Base-by-base conservation (phyloP, 2,797 vertebrate species). In the Rhadinocentrus ornatus region DNA sequence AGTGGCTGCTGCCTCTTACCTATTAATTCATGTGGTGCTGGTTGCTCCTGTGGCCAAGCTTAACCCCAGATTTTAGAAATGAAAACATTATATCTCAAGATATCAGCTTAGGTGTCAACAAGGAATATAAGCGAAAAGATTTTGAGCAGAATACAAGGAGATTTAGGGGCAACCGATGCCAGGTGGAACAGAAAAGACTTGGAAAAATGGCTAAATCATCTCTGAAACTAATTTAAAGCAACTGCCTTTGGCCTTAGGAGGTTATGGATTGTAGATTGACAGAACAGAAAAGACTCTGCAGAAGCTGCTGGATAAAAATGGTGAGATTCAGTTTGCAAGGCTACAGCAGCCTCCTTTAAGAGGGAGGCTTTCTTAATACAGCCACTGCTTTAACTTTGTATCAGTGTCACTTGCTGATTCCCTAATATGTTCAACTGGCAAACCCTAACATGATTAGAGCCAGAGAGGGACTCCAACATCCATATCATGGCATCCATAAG, bases 1-100 rank as follows among this genome's bases (percentile, higher is more conserved):
- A 93, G 91, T 92, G 90, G 88, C 81, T 81, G 32, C 82, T 69
- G 87, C 81, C 89, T 87, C 85, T 86, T 88, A 84, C 86, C 88
- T 87, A 91, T 91, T 88, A 88, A 90, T 91, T 90, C 86, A 84
- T 86, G 84, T 84, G 80, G 75, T 75, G 66, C 82, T 66, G 76
- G 77, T 79, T 54, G 76, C 54, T 81, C 71, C 86, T 66, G 57
- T 69, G 57, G 84, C 83, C 75, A 81, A 62, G 72, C 59, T 73
- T 69, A 67, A 80, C 72, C 66, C 69, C 63, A 62, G 61, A 73
- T 72, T 73, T 71, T 59, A 48, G 52, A 57, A 56, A 76, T 44
- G 58, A 81, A 65, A 65, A 66, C 37, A 72, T 22, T 7, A 3
- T 2, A n/a, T 69, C 67, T 39, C 11, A 18, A 44, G 52, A 61